Evolutionary conservation across 2,797 vertebrate genomes (phyloP), one percentile per base, ranked within the genome.

Genomic region (Threskiornis aethiopicus): DNA sequence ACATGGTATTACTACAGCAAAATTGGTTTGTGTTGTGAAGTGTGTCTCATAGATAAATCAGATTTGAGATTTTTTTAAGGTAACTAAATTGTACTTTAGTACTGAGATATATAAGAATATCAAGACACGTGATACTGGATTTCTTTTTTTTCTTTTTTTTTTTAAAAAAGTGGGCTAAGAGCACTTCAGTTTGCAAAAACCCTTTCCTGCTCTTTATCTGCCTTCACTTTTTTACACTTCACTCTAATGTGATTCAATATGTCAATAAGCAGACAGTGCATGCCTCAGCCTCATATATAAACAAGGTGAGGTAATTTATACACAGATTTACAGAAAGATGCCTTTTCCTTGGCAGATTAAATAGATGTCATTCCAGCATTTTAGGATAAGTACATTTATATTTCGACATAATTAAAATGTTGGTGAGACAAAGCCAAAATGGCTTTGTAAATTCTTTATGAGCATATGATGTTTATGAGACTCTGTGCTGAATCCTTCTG

Each of bases 1-100:
- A 99, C 98, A 98, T 96, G 98, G 98, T 98, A 98, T 99, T 99
- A 99, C 98, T 98, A 98, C 96, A 98, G 97, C 97, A 98, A 99
- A 99, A 99, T 99, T 99, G 99, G 98, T 98, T 99, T 99, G 99
- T 99, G 99, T 99, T 98, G 97, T 99, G 98, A 98, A 99, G 98
- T 99, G 98, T 99, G 97, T 99, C 98, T 98, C 89, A 86, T 81
- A 99, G 98, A 99, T 98, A 98, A 98, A 98, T 98, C 98, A 98
- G 97, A 97, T 98, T 97, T 98, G 98, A 98, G 97, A 98, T 95
- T 98, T 97, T 96, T 93, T 94, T 83, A 96, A 96, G 72, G n/a
- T 96, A 97, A 92, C 91, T 95, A 93, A 97, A 97, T 96, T 97
- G 62, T 94, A 86, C 54, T 96, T 97, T 89, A 91, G 66, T 93